Percentiles rank a stretch among this genome's conserved stretches.
Conservation (phyloP, 2,797 vertebrate genomes). For the Dromococcyx pavoninus region DNA sequence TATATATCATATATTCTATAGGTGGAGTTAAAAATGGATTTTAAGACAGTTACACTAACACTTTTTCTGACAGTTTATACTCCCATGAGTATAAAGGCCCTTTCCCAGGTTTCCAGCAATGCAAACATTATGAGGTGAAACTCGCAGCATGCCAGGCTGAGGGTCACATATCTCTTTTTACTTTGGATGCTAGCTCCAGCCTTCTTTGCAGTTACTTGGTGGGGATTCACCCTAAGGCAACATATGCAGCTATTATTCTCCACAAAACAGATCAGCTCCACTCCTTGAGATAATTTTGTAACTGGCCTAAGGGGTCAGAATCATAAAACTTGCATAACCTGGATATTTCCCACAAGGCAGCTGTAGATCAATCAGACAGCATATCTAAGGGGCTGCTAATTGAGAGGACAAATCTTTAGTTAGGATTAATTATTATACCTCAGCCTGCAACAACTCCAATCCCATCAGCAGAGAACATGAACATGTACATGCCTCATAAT, state of each 20-base stretch:
- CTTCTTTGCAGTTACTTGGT: neutral
- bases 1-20: neutral
- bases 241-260: neutral
- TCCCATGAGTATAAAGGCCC: fast-evolving
- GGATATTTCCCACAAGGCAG: neutral
- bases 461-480: neutral
- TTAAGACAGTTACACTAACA: neutral
- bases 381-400: slow-evolving; percentile 8
- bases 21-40: neutral
- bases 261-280: neutral
- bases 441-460: neutral
- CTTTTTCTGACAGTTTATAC: neutral
- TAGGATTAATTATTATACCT: slow-evolving; percentile 16
- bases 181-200: neutral
- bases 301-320: neutral
- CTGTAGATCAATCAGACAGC: neutral
- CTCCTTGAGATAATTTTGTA: slow-evolving; percentile 30
- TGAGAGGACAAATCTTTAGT: neutral
- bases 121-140: neutral
- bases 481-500: neutral
- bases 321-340: neutral
- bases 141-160: neutral
- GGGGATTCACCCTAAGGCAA: neutral
- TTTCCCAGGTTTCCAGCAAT: neutral
- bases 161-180: neutral